Evolutionary conservation across 2,113 vertebrate species (phyloP).

Genomic region (Ramphastos sulfuratus): DNA sequence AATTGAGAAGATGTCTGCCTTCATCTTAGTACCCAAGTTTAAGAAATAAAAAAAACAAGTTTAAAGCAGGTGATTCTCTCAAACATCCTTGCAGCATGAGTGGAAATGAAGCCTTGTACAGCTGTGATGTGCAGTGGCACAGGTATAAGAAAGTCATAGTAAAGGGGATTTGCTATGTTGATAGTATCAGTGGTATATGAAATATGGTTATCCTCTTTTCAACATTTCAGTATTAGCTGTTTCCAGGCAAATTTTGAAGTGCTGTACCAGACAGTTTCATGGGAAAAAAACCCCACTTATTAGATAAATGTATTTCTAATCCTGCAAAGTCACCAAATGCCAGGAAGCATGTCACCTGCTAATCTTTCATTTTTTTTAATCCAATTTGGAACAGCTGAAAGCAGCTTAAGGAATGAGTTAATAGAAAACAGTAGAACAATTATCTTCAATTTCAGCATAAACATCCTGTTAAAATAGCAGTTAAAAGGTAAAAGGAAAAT

Average conservation of each 20-base stretch:
- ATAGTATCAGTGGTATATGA: neutral
- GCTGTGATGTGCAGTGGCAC: neutral
- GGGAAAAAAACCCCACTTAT: neutral
- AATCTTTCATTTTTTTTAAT: neutral
- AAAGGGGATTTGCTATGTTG: neutral
- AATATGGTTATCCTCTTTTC: neutral
- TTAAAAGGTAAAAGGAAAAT: neutral
- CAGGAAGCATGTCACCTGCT: neutral
- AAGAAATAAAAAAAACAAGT: neutral
- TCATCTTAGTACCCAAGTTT: neutral
- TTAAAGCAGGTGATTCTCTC: neutral
- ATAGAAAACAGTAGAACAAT: conserved; percentile 14
- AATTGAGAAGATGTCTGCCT: neutral
- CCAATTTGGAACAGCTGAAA: neutral
- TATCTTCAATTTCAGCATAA: neutral
- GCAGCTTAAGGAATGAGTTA: neutral
- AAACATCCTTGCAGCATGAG: neutral
- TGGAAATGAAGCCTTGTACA: neutral
- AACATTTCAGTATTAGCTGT: neutral
- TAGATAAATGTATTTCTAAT: neutral
- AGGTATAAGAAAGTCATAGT: neutral
- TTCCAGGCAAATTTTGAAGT: neutral
- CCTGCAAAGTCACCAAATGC: neutral
- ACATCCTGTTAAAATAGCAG: neutral
- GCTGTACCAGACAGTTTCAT: neutral